Conservation (phyloP, 2,113 vertebrate genomes). For the Dolichotis patagonum region DNA sequence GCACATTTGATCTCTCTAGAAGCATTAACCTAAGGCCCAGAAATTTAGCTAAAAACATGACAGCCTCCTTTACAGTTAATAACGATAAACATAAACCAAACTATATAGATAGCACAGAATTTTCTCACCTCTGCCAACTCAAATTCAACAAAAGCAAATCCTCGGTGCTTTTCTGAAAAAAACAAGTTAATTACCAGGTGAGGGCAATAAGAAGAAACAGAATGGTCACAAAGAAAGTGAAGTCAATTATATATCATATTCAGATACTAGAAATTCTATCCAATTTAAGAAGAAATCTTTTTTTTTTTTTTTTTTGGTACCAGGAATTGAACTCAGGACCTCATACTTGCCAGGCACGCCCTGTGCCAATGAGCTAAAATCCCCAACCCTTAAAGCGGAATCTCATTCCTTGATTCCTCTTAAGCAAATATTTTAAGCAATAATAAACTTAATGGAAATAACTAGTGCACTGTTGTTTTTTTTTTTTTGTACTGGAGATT, state of each 20-base stretch:
- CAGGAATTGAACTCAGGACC: too few species aligned
- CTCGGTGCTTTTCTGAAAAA: constrained; percentile 94
- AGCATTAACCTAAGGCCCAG: background rate
- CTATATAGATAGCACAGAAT: background rate
- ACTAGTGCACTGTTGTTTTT: background rate
- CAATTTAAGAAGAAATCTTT: background rate
- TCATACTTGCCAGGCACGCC: too few species aligned
- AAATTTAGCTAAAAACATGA: background rate
- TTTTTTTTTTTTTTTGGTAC: background rate
- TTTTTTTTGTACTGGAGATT: too few species aligned
- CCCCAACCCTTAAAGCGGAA: background rate
- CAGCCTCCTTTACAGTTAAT: background rate
- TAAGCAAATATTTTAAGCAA: constrained; percentile 26
- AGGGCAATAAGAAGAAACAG: constrained; percentile 3
- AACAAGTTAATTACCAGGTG: background rate
- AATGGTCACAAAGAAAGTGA: background rate
- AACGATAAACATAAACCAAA: background rate
- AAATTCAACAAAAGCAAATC: constrained; percentile 98
- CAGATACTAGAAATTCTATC: constrained; percentile 31
- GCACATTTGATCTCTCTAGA: background rate
- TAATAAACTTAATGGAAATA: background rate
- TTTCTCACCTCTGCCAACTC: constrained; percentile 94
- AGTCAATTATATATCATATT: background rate
- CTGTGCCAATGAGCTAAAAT: too few species aligned
- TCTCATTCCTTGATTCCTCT: background rate